These are phyloP conservation scores for Castor canadensis DNA, from an alignment of 2,113 vertebrate species.

Conservation along the genomic window DNA sequence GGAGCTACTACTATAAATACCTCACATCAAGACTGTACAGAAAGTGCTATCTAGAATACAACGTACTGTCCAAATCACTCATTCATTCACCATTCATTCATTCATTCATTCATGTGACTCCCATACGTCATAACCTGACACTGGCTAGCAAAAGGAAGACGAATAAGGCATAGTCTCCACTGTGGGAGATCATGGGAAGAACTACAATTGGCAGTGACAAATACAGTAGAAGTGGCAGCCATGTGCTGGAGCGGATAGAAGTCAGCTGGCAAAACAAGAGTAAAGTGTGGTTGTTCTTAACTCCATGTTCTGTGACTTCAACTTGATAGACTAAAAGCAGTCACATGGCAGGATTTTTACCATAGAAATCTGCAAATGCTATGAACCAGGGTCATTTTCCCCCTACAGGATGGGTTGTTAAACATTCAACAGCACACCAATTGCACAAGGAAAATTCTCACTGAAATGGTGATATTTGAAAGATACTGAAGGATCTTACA, in stretches of 20 bases:
- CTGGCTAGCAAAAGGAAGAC: not conserved
- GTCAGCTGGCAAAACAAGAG: not conserved
- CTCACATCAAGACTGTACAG: not conserved
- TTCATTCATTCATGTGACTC: not conserved
- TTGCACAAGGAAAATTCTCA: not conserved
- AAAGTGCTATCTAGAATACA: not conserved
- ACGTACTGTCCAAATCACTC: not conserved
- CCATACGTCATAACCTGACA: accelerated
- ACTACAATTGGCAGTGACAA: not conserved
- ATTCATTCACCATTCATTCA: not conserved
- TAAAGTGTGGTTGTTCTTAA: not conserved
- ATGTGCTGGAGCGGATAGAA: not conserved
- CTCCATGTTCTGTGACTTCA: not conserved
- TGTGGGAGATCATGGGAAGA: not conserved
- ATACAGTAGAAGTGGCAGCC: not conserved
- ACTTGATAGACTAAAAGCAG: not conserved
- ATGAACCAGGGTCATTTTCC: not conserved
- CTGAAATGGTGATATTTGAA: not conserved
- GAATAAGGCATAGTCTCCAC: not conserved
- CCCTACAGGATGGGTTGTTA: not conserved
- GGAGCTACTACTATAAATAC: not conserved
- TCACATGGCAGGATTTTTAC: not conserved
- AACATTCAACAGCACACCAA: not conserved
- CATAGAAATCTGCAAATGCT: not conserved
- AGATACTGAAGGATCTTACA: not conserved